Base-by-base conservation (phyloP, 2,113 vertebrate species). In the Cercocebus atys region DNA sequence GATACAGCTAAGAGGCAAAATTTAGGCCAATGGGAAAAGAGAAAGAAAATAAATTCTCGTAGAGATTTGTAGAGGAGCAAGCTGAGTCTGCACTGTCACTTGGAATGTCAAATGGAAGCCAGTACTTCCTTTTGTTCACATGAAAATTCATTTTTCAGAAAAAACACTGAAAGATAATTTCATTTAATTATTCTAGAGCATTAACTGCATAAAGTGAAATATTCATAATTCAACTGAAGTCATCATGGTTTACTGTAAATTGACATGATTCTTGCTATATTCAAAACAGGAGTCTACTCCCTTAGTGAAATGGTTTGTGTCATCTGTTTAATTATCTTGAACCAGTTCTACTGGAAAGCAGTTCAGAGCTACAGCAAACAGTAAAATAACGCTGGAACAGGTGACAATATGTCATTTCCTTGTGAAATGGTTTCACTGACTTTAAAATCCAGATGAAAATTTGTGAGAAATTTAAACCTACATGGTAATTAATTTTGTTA, bases 41-140 rank as follows among this genome's bases (percentile, higher is more conserved):
- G 52, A 76, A 81, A 90, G 45, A 7, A 8, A 88, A 64, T 82
- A 35, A 75, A 23, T 12, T 83, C 27, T 94, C 50, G 18, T 1
- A 55, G 47, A 68, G 30, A 57, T 68, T 89, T 35, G 72, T 45
- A 72, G 14, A 93, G 85, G 78, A 79, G 11, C 2, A 52, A 78
- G 59, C 14, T 55, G 80, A 92, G 35, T 64, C 47, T 88, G 70
- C 50, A 73, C 16, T 32, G 79, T 47, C 43, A 35, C 32, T 70
- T 81, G 75, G n/a, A 78, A 84, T 88, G 57, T 84, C 87, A 87
- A 40, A n/a, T 1, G 10, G 72, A 97, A 70, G 68, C 68, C 40
- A 86, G 11, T 52, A 91, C 61, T 95, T 87, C n/a, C 66, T 93
- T 94, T 88, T 70, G 78, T 97, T 87, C 55, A 84, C n/a, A 84